Evolutionary conservation across 2,113 vertebrate genomes (phyloP).

Genomic region (Mystacornis crossleyi): DNA sequence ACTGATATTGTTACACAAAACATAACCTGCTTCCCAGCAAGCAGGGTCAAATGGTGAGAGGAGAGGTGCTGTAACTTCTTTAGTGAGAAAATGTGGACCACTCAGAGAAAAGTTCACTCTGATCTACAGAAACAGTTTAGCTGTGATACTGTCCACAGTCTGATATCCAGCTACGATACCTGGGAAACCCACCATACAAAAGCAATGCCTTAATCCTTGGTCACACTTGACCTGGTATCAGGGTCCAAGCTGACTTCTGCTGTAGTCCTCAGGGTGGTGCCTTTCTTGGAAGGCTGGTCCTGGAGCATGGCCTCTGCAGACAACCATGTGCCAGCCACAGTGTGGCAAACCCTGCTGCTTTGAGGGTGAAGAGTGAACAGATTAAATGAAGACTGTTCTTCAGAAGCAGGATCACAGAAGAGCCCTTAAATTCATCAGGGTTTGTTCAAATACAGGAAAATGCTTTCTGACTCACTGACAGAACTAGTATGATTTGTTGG

Average conservation of each 20-base stretch:
- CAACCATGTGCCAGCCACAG: not conserved
- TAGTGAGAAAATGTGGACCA: fast-evolving
- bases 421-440: not conserved
- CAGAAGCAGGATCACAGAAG: not conserved
- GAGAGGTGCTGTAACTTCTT: not conserved
- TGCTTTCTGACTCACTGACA: not conserved
- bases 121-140: not conserved
- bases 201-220: not conserved
- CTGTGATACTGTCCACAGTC: not conserved
- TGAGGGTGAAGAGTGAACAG: not conserved
- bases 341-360: not conserved
- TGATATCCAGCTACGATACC: not conserved
- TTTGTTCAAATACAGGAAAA: not conserved
- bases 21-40: not conserved
- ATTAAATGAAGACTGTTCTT: not conserved
- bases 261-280: not conserved
- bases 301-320: not conserved
- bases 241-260: not conserved
- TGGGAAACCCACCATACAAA: not conserved
- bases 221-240: not conserved
- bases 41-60: not conserved
- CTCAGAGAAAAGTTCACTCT: not conserved
- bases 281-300: not conserved
- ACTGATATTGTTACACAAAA: not conserved
- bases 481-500: not conserved